These are phyloP conservation scores for Dendrocincla tyrannina DNA, from an alignment of 2,797 vertebrate genomes.

Conservation along the genomic window DNA sequence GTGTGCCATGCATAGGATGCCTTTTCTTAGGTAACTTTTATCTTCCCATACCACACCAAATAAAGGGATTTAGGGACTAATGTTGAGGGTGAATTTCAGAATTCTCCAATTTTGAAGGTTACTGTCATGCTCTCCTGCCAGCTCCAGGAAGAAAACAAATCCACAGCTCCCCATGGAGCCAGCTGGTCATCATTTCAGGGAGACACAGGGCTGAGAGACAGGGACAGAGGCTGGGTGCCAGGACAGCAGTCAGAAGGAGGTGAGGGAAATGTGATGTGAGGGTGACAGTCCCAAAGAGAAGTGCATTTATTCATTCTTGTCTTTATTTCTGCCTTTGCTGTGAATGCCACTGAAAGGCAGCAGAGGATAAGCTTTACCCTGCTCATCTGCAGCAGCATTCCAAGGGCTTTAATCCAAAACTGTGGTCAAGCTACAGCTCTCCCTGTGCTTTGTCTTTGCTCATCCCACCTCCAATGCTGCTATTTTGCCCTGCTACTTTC, in stretches of 20 bases:
- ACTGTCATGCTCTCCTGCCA: fast-evolving
- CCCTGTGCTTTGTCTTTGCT: neutral
- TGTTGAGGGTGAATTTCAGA: neutral
- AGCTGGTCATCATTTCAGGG: fast-evolving
- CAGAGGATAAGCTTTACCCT: neutral
- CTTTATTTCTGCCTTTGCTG: neutral
- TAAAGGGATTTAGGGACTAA: neutral
- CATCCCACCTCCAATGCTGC: slow-evolving; percentile 14
- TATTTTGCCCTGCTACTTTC: slow-evolving; percentile 40
- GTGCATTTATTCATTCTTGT: neutral
- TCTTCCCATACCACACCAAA: neutral
- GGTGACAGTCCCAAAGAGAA: neutral
- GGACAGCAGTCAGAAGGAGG: too few species aligned
- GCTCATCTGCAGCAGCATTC: neutral
- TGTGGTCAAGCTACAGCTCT: neutral
- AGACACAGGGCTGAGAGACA: neutral
- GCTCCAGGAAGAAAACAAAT: neutral
- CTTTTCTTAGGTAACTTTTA: neutral
- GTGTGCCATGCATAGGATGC: neutral
- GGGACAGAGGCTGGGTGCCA: neutral
- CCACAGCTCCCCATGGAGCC: neutral
- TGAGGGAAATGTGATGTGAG: neutral
- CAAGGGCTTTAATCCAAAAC: neutral
- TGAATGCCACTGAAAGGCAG: neutral
- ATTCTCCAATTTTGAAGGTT: neutral